phyloP scores from a whole-genome alignment of 2,113 vertebrate genomes.

The Haplochromis burtoni region DNA sequence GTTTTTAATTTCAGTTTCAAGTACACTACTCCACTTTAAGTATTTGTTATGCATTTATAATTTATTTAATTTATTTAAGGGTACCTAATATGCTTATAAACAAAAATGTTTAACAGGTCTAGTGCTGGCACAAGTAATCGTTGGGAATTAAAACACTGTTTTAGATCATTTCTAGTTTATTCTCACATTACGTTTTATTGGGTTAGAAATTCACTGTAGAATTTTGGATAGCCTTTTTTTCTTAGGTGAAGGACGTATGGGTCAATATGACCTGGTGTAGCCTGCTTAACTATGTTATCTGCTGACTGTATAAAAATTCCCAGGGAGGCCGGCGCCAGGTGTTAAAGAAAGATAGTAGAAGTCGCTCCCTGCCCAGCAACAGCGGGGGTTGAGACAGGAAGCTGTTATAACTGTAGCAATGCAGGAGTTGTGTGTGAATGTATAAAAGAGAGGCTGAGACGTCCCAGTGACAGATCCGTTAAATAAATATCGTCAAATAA shows the following conservation, averaged over 20 bases:
- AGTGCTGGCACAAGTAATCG: background rate
- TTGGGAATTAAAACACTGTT: background rate
- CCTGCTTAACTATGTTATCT: background rate
- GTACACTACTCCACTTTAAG: background rate
- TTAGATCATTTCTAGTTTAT: background rate
- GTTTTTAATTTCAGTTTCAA: background rate
- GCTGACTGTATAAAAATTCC: background rate
- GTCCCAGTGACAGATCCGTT: background rate
- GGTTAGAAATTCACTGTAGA: background rate
- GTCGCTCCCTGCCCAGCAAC: background rate
- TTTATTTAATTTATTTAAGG: background rate
- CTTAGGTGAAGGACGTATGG: background rate
- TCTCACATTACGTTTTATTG: background rate
- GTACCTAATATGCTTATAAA: background rate
- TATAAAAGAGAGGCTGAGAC: background rate
- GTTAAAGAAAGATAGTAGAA: background rate
- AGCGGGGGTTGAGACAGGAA: background rate
- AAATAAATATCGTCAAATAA: too few relatives aligned
- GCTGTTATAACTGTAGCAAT: background rate
- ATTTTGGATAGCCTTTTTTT: background rate
- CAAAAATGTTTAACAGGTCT: background rate
- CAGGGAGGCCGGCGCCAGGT: background rate
- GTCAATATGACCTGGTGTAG: background rate
- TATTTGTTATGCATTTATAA: background rate
- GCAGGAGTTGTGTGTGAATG: background rate